Conservation (phyloP, 2,888 invertebrate genomes). For the Aelia acuminata region DNA sequence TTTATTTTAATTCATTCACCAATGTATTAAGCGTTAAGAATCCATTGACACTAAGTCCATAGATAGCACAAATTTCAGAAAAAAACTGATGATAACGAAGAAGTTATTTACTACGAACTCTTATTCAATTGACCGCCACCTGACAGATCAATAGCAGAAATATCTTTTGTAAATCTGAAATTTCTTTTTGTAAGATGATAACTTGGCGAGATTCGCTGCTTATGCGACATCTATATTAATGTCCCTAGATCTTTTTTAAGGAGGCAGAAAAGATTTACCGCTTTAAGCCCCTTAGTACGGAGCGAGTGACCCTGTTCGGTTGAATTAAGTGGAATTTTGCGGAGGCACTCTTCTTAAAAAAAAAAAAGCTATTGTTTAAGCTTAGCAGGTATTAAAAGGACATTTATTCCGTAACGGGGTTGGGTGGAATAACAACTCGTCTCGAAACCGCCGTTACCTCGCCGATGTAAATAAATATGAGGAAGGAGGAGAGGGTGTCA, state of each 20-base stretch:
- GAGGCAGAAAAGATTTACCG: not conserved
- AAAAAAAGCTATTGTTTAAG: constrained; percentile 42
- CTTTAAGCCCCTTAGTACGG: not conserved
- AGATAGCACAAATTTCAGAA: too few species aligned
- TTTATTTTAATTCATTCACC: too few species aligned
- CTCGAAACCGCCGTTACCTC: not conserved
- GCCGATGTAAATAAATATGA: constrained; percentile 23
- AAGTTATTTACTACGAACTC: too few species aligned
- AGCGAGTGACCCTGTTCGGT: not conserved
- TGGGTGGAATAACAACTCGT: not conserved
- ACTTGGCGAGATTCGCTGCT: not conserved
- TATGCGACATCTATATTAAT: not conserved
- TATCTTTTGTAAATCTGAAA: not conserved
- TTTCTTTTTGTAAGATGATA: not conserved
- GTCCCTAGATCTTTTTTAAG: not conserved
- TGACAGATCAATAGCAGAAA: not conserved
- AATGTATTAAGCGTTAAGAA: too few species aligned
- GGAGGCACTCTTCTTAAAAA: too few species aligned
- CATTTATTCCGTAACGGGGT: not conserved
- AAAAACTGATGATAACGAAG: too few species aligned
- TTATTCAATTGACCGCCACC: too few species aligned
- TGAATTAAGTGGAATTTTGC: constrained; percentile 3
- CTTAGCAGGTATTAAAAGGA: not conserved
- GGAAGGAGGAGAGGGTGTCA: constrained; percentile 8
- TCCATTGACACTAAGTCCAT: too few species aligned